Evolutionary conservation across 1,140 invertebrate genomes (phyloP).

Genomic region (Pseudomyrmex dendroicus): DNA sequence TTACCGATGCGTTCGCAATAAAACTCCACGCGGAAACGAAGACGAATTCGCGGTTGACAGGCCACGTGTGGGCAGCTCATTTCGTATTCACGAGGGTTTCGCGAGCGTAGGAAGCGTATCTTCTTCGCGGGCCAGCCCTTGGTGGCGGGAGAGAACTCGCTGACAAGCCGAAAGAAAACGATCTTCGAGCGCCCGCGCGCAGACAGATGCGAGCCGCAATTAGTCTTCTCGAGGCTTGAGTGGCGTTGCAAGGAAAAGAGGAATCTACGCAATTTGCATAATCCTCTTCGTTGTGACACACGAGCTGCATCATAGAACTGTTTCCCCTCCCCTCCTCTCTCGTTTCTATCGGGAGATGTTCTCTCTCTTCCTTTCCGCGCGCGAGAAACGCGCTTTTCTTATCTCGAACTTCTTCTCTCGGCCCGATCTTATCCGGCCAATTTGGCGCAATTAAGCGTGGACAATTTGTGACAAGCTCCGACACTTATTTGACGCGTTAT

Average conservation of each 20-base stretch:
- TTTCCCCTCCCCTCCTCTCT: not conserved
- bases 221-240: conserved; percentile 52
- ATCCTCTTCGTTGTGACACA: conserved; percentile 45
- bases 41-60: conserved; percentile 40
- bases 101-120: conserved; percentile 49
- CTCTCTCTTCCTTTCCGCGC: not conserved
- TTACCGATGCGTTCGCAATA: conserved; percentile 30
- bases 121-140: conserved; percentile 25
- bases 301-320: conserved; percentile 29
- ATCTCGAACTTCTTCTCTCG: not conserved
- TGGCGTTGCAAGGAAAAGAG: conserved; percentile 29
- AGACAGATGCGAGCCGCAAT: conserved; percentile 45
- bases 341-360: not conserved
- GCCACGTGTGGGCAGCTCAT: conserved; percentile 35
- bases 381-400: conserved; percentile 2
- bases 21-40: conserved; percentile 8
- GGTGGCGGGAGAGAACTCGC: not conserved
- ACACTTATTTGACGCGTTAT: conserved; percentile 59
- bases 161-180: conserved; percentile 45
- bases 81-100: conserved; percentile 25
- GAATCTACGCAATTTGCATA: conserved; percentile 60
- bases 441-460: conserved; percentile 38
- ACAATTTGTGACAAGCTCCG: conserved; percentile 22
- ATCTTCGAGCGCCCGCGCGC: conserved; percentile 19
- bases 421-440: conserved; percentile 31